Evolutionary conservation across 1,140 invertebrate species (phyloP), one percentile per base, ranked within the genome.

Genomic region (Aphis craccivora): DNA sequence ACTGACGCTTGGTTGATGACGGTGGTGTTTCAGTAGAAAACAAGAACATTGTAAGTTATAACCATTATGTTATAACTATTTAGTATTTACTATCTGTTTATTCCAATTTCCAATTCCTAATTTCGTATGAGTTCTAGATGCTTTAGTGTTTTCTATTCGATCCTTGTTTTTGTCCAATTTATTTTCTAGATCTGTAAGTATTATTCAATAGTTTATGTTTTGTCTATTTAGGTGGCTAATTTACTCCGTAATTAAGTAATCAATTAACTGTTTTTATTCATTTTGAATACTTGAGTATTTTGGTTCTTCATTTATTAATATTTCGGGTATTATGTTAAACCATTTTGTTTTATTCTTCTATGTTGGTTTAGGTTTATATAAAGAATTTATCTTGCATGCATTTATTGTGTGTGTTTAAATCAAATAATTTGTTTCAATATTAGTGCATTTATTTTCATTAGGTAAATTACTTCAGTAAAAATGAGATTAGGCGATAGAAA

Each of bases 401-500:
- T 25, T 23, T 84, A 9, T 37, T 11, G 37, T 22, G 2, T 84
- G 7, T 8, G 43, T 43, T 84, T 43, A 8, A 43, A 43, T 23
- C 23, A 30, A 84, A 84, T 43, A 43, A 8, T 84, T 1, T 14
- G 43, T 43, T n/a, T 81, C n/a, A 20, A 45, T 45, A 23, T 81
- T 25, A 35, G 23, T 67, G 35, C 14, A 48, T 87, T 30, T 51
- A 35, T 51, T n/a, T 35, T 35, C 20, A 35, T 88, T 37, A 48
- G 30, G 30, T 30, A 53, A 60, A 30, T 92, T 84, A 53, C 86
- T 93, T 23, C 37, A 93, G 91, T 60, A 23, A 93, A 51, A 18
- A 93, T 93, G 91, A 86, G 91, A 35, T 93, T 86, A 25, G 91
- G 93, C 23, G 94, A 94, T 48, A 93, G 91, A 55, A 93, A 93